phyloP scores from a whole-genome alignment of 2,113 vertebrate genomes.

The Gnathonemus longibarbis region DNA sequence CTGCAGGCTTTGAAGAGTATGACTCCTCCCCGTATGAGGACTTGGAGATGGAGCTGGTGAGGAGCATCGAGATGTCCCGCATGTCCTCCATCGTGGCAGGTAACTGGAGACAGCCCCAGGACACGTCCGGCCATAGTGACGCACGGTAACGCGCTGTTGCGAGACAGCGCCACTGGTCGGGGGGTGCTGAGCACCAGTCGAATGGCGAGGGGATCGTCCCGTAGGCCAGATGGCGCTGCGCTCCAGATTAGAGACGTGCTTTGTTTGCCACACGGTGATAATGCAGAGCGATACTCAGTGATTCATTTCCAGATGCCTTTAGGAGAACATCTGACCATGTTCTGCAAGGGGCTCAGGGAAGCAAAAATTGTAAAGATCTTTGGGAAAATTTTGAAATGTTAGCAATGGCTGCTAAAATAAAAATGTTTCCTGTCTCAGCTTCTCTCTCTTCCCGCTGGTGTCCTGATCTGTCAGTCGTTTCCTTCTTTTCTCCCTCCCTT shows the following conservation, averaged over 20 bases:
- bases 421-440: not conserved
- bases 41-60: slow-evolving; percentile 57
- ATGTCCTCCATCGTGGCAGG: slow-evolving; percentile 63
- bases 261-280: not conserved
- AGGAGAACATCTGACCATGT: not conserved
- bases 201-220: not conserved
- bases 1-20: slow-evolving; percentile 63
- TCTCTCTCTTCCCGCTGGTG: not conserved
- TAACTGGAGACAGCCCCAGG: slow-evolving; percentile 31
- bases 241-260: not conserved
- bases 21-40: slow-evolving; percentile 71
- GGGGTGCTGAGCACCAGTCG: not conserved
- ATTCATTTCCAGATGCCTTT: not conserved
- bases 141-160: not conserved
- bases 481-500: not conserved
- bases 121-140: not conserved
- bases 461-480: not conserved
- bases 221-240: not conserved
- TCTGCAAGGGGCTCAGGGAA: not conserved
- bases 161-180: not conserved
- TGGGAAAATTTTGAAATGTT: not conserved
- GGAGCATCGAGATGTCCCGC: slow-evolving; percentile 62
- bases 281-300: not conserved
- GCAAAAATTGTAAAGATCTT: not conserved
- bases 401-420: not conserved